Percentiles rank a stretch among this genome's conserved stretches.
Evolutionary conservation across 2,888 invertebrate genomes (phyloP).

Genomic region (Hetaerina titia): DNA sequence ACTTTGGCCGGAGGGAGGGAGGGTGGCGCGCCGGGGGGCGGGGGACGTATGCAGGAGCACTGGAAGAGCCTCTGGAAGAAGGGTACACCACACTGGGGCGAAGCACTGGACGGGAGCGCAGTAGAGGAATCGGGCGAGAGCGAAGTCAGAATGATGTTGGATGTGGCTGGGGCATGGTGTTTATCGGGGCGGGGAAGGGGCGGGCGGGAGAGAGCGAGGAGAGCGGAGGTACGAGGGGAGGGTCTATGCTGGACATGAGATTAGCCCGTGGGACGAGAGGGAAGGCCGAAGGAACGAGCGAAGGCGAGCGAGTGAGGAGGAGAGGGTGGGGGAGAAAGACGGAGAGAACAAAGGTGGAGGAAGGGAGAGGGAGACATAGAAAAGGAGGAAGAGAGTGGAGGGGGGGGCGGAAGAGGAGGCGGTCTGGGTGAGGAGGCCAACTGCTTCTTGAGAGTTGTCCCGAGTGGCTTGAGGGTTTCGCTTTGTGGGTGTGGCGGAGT

Average conservation of each 20-base stretch:
- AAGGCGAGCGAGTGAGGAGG: not conserved
- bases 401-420: not conserved
- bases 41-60: too few species aligned
- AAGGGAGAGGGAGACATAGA: not conserved
- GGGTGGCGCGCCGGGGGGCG: not conserved
- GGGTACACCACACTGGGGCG: too few species aligned
- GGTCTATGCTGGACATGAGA: slow-evolving; percentile 1
- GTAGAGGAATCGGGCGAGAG: not conserved
- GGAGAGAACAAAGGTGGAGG: not conserved
- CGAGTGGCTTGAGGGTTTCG: not conserved
- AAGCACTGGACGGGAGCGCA: not conserved
- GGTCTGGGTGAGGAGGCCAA: not conserved
- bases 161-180: not conserved
- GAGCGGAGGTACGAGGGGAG: not conserved
- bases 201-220: not conserved
- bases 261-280: not conserved
- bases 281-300: not conserved
- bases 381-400: not conserved
- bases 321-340: not conserved
- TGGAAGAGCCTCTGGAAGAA: too few species aligned
- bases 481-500: not conserved
- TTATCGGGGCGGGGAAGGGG: not conserved
- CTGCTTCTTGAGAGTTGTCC: not conserved
- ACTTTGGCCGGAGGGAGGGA: not conserved
- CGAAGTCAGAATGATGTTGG: slow-evolving; percentile 14